A percentile compares a stretch with the other conserved stretches of the same genome.
phyloP scores from a whole-genome alignment of 1,140 invertebrate genomes.

The Drosophila neocordata region DNA sequence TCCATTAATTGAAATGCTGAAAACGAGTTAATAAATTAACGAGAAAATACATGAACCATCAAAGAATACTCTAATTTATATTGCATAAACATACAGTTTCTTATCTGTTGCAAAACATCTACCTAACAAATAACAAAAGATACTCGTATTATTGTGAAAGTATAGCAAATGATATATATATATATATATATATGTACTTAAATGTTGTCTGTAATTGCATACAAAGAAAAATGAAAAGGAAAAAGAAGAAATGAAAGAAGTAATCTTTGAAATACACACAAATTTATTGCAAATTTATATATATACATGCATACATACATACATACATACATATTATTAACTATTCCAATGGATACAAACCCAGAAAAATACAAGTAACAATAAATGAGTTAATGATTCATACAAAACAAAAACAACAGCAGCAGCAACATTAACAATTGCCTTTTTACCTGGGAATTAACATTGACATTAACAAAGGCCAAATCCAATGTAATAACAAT shows the following conservation, averaged over 20 bases:
- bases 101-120: conserved; percentile 63
- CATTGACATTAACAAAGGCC: conserved; percentile 44
- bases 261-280: conserved; percentile 44
- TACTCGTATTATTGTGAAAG: conserved; percentile 76
- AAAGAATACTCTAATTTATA: conserved; percentile 49
- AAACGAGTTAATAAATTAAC: conserved; percentile 24
- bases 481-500: conserved; percentile 13
- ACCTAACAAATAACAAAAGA: conserved; percentile 45
- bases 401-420: conserved; percentile 71
- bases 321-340: conserved; percentile 41
- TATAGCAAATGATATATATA: conserved; percentile 41
- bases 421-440: conserved; percentile 38
- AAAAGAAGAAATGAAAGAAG: conserved; percentile 8
- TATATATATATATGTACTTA: conserved; percentile 42
- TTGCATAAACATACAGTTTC: conserved; percentile 39
- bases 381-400: conserved; percentile 80
- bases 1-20: conserved; percentile 44
- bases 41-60: neutral
- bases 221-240: conserved; percentile 3
- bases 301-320: conserved; percentile 38
- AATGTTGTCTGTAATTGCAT: conserved; percentile 66
- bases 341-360: conserved; percentile 54
- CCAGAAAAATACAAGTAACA: conserved; percentile 60
- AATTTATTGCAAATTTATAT: conserved; percentile 56
- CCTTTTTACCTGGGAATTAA: conserved; percentile 35